Percentiles rank a stretch among this genome's conserved stretches.
These are phyloP conservation scores for Eciton burchellii DNA, from an alignment of 1,140 invertebrate species.

Conservation along the genomic window DNA sequence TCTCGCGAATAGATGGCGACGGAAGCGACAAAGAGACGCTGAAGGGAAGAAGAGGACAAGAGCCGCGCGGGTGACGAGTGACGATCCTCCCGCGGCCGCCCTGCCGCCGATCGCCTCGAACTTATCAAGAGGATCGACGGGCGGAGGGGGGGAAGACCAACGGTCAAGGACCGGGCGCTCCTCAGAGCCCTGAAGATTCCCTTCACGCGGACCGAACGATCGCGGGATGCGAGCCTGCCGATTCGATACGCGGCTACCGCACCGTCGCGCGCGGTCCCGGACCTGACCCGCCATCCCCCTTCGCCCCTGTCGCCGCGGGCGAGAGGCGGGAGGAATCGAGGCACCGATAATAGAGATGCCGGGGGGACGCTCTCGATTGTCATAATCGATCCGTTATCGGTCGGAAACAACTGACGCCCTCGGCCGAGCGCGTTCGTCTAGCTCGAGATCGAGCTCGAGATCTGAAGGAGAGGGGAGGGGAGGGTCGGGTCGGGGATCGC, in stretches of 20 bases:
- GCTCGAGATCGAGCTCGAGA: no score
- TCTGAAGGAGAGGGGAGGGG: no score
- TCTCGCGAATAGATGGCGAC: no score
- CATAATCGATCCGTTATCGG: constrained; percentile 32
- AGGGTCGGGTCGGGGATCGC: no score
- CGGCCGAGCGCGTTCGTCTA: no score
- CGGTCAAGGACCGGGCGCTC: constrained; percentile 70
- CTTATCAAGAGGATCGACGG: constrained; percentile 72
- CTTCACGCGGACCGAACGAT: no score
- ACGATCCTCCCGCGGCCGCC: constrained; percentile 28
- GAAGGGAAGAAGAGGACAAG: constrained; percentile 9
- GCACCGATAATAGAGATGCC: constrained; percentile 64
- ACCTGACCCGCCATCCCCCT: no score
- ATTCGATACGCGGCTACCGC: constrained; percentile 19
- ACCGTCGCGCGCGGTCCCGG: no score
- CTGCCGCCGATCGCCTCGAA: constrained; percentile 43
- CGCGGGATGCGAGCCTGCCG: constrained; percentile 59
- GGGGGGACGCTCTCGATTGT: constrained; percentile 16
- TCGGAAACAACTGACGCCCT: no score
- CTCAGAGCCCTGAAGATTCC: constrained; percentile 73
- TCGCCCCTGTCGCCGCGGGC: no score
- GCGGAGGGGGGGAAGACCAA: no score
- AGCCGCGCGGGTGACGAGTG: neutral
- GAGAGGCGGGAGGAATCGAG: constrained; percentile 26
- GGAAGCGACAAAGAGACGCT: no score